phyloP scores from a whole-genome alignment of 2,113 vertebrate species.

The Gymnocephalus cernua region DNA sequence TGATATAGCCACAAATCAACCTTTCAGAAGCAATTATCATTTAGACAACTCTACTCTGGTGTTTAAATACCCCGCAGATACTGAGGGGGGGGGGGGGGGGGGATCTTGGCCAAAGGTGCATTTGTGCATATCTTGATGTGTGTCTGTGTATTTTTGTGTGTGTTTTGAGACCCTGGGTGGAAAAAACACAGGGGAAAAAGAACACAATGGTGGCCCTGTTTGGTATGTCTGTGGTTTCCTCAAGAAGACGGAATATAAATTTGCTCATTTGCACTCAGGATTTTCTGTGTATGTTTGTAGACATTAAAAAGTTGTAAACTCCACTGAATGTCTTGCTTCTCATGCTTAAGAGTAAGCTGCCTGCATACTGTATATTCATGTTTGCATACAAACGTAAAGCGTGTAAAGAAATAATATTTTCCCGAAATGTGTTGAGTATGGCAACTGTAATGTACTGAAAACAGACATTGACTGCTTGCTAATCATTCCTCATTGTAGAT shows the following conservation, averaged over 20 bases:
- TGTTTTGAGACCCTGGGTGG: slow-evolving; percentile 38
- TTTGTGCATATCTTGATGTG: slow-evolving; percentile 38
- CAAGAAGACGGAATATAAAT: slow-evolving; percentile 44
- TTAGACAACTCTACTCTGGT: slow-evolving; percentile 80
- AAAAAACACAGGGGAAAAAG: slow-evolving; percentile 31
- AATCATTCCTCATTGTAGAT: neutral
- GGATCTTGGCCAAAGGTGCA: slow-evolving; percentile 44
- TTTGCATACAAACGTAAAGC: neutral
- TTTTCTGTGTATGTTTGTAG: slow-evolving; percentile 18
- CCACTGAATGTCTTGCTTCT: neutral
- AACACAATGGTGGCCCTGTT: slow-evolving; percentile 10
- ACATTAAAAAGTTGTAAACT: slow-evolving; percentile 24
- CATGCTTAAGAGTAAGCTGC: neutral
- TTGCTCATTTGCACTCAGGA: slow-evolving; percentile 47
- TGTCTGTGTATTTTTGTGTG: slow-evolving; percentile 11
- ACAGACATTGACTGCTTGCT: neutral
- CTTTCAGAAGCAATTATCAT: slow-evolving; percentile 88
- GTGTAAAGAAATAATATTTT: neutral
- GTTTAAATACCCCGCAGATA: slow-evolving; percentile 66
- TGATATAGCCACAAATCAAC: slow-evolving; percentile 87
- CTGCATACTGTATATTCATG: neutral
- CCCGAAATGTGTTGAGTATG: too few relatives aligned
- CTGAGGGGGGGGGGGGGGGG: neutral
- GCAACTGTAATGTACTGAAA: neutral
- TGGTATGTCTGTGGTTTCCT: slow-evolving; percentile 26